Evolutionary conservation across 2,113 vertebrate genomes (phyloP), one percentile per base, ranked within the genome.

Genomic region (Dryoscopus gambensis): DNA sequence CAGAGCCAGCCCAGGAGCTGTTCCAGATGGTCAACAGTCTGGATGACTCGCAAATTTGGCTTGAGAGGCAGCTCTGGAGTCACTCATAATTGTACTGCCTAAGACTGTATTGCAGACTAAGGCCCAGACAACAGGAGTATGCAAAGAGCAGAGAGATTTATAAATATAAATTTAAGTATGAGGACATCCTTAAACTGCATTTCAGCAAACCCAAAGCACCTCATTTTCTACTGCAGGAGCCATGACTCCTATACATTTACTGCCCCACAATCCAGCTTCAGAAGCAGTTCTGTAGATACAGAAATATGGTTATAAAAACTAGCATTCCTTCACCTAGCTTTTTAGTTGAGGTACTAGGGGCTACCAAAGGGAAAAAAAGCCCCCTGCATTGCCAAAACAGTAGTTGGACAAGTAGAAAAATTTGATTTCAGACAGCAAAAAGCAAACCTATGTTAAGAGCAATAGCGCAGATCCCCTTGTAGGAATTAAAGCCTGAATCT

Each of bases 1-100:
- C 94, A 91, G 80, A 93, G 89, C 80, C 94, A 95, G 84, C 52
- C 80, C 77, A 91, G 69, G 77, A 94, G 77, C 89, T 87, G 35
- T 33, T 96, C 94, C 96, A 97, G 84, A 95, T 84, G 42, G 56
- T 49, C 84, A 86, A n/a, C 64, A 89, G 71, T 30, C 77, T 84
- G 91, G 15, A 87, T 55, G 69, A 89, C 69, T 94, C 0, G 1
- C 35, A 87, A 67, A 71, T 59, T 55, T 89, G 84, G 89, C 96
- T 63, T 63, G 64, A 78, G 82, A 47, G 0, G 5, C 86, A 86
- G 80, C 47, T 68, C 64, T 90, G 56, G 52, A 95, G 64, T 44
- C 67, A 65, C 55, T 92, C 75, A 50, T 19, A n/a, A 55, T 42
- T 23, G 50, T 49, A 81, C 71, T 74, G 79, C 47, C 70, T 81